Evolutionary conservation across 2,113 vertebrate species (phyloP), one percentile per base, ranked within the genome.

Genomic region (Tautogolabrus adspersus): DNA sequence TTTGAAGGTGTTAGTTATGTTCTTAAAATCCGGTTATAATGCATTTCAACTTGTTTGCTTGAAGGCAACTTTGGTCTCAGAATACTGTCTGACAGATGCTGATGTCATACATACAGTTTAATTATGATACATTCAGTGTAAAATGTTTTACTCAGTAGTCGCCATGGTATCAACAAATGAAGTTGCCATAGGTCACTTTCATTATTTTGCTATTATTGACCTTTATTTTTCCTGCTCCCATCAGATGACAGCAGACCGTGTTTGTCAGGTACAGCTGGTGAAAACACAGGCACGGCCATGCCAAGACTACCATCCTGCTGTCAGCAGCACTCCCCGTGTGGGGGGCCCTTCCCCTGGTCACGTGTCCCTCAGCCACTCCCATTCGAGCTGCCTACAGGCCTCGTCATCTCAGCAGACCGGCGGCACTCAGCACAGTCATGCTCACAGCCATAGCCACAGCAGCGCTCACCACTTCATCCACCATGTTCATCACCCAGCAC

Each of bases 301-400:
- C 98, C 98, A 62, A 92, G 98, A 82, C 94, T 99, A 46, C 98
- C 98, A 2, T 98, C 98, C 0, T 99, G 98, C 93, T 99, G 98
- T 89, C 97, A 97, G 57, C 97, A 99, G 91, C 98, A 99, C 91
- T 98, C 98, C 7, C 96, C 98, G 0, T 99, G 98, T 62, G 95
- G 96, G 82, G n/a, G 96, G 96, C 73, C 95, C 96, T 22, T 95
- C 97, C 26, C 96, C 97, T 72, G 94, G 89, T 85, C 97, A 97
- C 83, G 95, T 97, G 66, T 88, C 95, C 0, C 81, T 98, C 87
- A 95, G 95, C 82, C 97, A 98, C 87, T 89, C 96, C 0, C 97
- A 97, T 60, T 88, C 96, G 42, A 96, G 95, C 89, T 99, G 98
- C 89, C 93, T 98, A 88, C 97, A 97, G 90, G 95, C 94, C 34